These are phyloP conservation scores for Papilio glaucus DNA, from an alignment of 1,140 invertebrate genomes.

Conservation along the genomic window DNA sequence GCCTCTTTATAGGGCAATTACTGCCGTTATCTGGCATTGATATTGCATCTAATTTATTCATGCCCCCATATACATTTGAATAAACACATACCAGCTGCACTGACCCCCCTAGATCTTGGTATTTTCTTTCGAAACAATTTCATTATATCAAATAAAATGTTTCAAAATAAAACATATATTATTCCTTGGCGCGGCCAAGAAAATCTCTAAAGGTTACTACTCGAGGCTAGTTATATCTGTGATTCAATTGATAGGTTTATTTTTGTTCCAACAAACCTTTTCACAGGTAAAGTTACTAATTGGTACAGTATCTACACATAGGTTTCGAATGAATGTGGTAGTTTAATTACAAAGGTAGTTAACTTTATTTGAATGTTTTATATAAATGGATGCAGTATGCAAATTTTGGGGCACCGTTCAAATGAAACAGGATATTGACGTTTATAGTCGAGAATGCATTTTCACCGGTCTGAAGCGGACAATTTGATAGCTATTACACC, in stretches of 20 bases:
- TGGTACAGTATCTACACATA: no score
- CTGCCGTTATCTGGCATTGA: conserved; percentile 79
- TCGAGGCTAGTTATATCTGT: conserved; percentile 39
- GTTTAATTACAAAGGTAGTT: conserved; percentile 31
- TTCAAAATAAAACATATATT: conserved; percentile 65
- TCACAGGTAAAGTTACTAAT: no score
- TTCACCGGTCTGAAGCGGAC: conserved; percentile 45
- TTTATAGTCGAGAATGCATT: conserved; percentile 53
- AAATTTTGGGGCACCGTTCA: conserved; percentile 56
- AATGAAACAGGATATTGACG: conserved; percentile 56
- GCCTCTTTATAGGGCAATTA: conserved; percentile 80
- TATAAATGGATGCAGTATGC: conserved; percentile 56
- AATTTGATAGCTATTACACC: conserved; percentile 38
- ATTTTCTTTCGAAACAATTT: conserved; percentile 50
- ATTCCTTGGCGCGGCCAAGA: conserved; percentile 55
- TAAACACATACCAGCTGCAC: conserved; percentile 68
- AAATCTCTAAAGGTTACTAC: conserved; percentile 46
- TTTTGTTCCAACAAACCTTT: neutral
- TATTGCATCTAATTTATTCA: conserved; percentile 81
- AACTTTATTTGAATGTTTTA: conserved; percentile 57
- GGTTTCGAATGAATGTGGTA: neutral
- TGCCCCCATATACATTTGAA: conserved; percentile 65
- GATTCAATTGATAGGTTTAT: conserved; percentile 36
- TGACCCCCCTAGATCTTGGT: conserved; percentile 58
- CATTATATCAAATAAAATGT: no score